Base-by-base conservation (phyloP, 2,888 invertebrate genomes). In the Quadroppia sp. region DNA sequence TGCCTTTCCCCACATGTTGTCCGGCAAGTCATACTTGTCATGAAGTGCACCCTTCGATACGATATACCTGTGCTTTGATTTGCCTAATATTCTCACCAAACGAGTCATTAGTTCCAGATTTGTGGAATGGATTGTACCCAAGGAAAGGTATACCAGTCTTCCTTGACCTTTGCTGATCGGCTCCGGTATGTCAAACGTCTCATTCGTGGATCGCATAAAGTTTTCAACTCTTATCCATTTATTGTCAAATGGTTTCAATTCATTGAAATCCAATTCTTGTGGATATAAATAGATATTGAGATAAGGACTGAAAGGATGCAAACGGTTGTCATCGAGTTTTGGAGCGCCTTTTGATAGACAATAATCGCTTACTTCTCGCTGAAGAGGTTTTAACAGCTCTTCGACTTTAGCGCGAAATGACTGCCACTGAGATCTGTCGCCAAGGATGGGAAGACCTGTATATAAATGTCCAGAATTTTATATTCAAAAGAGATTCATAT, bases 281-380 rank as follows among this genome's bases (percentile, higher is more conserved):
- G 70, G 70, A 40, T 74, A 74, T 3, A 45, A 11, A 40, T 74
- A 74, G 15, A 74, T 32, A 69, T 67, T 67, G 4, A 74, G 36
- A 32, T 53, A 53, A 2, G 20, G 13, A 45, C 45, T 67, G 7
- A 11, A 1, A 1, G 69, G 20, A 42, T 45, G 30, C 1, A 40
- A 25, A n/a, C 13, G 11, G 2, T 1, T 28, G 25, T 40, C 23
- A 15, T n/a, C 17, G 2, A 48, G 7, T 36, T 23, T 6, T 3
- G 32, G 48, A 1, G 23, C 23, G 4, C 25, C 56, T 23, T 40
- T 36, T 2, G 32, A 32, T 7, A 50, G 20, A 48, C 4, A 23
- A 32, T 32, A 67, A 23, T 71, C 23, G 13, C 70, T 42, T 1
- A 23, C 11, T 1, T 50, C 13, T 13, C n/a, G 32, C 17, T 23